Conservation (phyloP, 2,888 invertebrate genomes). For the Troglohyphantes excavatus region DNA sequence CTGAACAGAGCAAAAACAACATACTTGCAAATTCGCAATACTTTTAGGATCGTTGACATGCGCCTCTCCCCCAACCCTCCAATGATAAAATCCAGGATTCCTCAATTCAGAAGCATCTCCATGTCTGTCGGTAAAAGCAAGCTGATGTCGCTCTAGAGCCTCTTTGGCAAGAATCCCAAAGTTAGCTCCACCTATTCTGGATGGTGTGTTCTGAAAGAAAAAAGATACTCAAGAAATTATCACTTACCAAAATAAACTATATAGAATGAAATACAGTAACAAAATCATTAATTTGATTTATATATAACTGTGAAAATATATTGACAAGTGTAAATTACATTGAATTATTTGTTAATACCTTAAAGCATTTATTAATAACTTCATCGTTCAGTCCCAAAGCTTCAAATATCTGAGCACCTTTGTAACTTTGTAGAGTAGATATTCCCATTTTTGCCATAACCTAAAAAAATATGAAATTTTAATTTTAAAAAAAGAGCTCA, state of each 20-base stretch:
- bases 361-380: conserved; percentile 97
- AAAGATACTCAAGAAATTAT: not conserved
- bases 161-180: conserved; percentile 94
- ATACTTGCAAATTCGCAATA: conserved; percentile 89
- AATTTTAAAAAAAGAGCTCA: too few relatives aligned
- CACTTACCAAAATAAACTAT: too few relatives aligned
- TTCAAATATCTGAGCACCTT: conserved; percentile 99
- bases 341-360: conserved; percentile 82
- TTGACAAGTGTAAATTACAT: not conserved
- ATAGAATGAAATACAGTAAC: too few relatives aligned
- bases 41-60: conserved; percentile 98
- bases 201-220: conserved; percentile 85
- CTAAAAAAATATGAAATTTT: conserved; percentile 46
- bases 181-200: conserved; percentile 92
- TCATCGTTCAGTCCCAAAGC: conserved; percentile 96
- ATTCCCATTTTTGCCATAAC: conserved; percentile 99
- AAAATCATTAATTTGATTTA: too few relatives aligned
- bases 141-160: conserved; percentile 90
- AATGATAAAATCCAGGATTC: conserved; percentile 97
- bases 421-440: conserved; percentile 98
- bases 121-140: conserved; percentile 87
- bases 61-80: conserved; percentile 98
- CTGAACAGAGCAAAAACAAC: too few relatives aligned
- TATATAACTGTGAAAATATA: too few relatives aligned
- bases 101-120: conserved; percentile 89